phyloP scores from a whole-genome alignment of 2,113 vertebrate species.

The Osmerus eperlanus region DNA sequence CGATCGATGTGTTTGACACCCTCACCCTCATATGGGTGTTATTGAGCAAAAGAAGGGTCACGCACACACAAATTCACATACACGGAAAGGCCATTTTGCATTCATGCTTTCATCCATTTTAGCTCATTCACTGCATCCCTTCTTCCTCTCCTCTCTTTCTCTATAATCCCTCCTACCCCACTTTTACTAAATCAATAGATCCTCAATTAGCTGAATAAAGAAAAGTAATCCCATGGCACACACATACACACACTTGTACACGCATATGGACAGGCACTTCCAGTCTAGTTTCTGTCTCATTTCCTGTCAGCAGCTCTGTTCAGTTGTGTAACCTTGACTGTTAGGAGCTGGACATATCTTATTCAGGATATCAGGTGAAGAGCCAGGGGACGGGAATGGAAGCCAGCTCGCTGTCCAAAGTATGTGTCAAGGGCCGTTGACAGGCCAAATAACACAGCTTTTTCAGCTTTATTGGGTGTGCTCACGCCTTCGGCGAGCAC shows the following conservation, averaged over 20 bases:
- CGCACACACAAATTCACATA: neutral
- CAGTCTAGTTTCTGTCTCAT: neutral
- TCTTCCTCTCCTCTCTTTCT: neutral
- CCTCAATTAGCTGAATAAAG: neutral
- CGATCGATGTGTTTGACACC: conserved; percentile 17
- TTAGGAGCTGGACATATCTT: conserved; percentile 8
- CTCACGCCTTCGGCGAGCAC: too few relatives aligned
- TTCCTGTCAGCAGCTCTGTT: conserved; percentile 37
- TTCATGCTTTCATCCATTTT: conserved; percentile 4
- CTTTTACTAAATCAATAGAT: neutral
- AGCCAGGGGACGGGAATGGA: conserved; percentile 25
- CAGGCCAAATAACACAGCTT: conserved; percentile 1
- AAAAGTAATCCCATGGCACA: neutral
- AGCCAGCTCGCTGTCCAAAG: conserved; percentile 15
- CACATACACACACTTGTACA: neutral
- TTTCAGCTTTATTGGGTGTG: too few relatives aligned
- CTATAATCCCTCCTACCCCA: neutral
- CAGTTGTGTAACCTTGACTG: conserved; percentile 23
- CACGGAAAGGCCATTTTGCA: conserved; percentile 4
- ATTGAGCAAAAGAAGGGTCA: too few relatives aligned
- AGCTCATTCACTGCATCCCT: neutral
- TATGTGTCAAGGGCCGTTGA: conserved; percentile 3
- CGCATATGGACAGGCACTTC: too few relatives aligned
- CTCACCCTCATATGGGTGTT: neutral
- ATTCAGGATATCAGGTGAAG: conserved; percentile 26